These are phyloP conservation scores for Thalassoma bifasciatum DNA, from an alignment of 2,113 vertebrate species.

Conservation along the genomic window DNA sequence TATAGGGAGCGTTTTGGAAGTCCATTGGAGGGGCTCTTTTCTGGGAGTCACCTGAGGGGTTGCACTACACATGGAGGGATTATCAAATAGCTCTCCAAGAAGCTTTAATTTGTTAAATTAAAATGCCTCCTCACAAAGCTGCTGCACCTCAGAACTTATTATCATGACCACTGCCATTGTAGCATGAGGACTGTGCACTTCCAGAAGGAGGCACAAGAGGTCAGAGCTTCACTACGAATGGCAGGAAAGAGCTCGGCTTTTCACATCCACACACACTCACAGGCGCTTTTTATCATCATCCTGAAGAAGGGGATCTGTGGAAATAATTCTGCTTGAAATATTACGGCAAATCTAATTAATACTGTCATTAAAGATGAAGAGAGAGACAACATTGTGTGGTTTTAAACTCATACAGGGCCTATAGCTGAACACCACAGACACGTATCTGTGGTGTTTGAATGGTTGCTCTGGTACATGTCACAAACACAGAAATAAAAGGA, in stretches of 20 bases:
- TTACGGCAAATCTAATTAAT: conserved; percentile 81
- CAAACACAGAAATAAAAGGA: no score
- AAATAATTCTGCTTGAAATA: conserved; percentile 55
- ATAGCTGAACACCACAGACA: conserved; percentile 37
- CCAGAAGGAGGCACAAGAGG: conserved; percentile 77
- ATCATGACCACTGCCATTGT: conserved; percentile 10
- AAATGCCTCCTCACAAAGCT: conserved; percentile 44
- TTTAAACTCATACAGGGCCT: conserved; percentile 56
- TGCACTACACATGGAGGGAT: conserved; percentile 19
- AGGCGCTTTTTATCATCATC: conserved; percentile 65
- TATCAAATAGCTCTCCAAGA: conserved; percentile 34
- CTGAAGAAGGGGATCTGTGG: conserved; percentile 13
- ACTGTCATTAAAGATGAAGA: conserved; percentile 71
- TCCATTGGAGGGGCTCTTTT: conserved; percentile 4
- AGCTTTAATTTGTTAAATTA: conserved; percentile 44
- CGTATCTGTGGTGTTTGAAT: conserved; percentile 51
- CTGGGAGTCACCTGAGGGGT: conserved; percentile 34
- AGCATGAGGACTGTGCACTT: conserved; percentile 62
- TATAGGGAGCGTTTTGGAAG: conserved; percentile 13
- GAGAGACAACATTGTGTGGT: conserved; percentile 66
- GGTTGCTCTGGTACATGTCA: conserved; percentile 33
- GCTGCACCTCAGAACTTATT: conserved; percentile 36
- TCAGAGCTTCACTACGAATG: conserved; percentile 80
- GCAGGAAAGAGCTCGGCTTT: neutral
- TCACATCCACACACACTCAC: conserved; percentile 25